Conservation (phyloP, 2,113 vertebrate genomes). For the Eubucco bourcierii region DNA sequence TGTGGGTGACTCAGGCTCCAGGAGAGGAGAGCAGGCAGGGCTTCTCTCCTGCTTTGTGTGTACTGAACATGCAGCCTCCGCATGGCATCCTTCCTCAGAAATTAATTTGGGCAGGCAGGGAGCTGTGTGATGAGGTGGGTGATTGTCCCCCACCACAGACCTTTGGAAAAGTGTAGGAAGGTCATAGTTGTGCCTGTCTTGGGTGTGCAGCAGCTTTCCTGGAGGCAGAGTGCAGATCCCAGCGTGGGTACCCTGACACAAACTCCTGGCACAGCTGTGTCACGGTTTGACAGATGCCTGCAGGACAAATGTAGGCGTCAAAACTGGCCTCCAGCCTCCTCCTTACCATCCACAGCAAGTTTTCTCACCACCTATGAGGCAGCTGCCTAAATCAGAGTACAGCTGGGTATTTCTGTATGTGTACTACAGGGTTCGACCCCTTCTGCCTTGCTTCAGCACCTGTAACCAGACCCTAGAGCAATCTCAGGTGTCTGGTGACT, state of each 20-base stretch:
- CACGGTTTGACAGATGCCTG: background rate
- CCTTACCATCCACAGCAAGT: background rate
- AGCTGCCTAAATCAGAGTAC: background rate
- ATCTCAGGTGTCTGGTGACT: background rate
- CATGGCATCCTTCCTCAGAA: background rate
- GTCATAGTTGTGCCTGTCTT: background rate
- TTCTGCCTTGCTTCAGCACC: background rate
- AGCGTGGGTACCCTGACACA: background rate
- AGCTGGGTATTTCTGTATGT: background rate
- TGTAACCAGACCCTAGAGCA: rapidly evolving
- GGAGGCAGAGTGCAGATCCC: background rate
- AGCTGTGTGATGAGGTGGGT: background rate
- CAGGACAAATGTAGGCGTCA: background rate
- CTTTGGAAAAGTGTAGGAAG: background rate
- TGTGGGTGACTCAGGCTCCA: background rate
- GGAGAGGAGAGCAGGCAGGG: background rate
- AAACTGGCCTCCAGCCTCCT: background rate
- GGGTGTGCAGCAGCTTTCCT: background rate
- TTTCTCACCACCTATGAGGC: background rate
- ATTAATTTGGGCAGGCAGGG: rapidly evolving
- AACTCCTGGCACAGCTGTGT: background rate
- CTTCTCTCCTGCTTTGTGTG: background rate
- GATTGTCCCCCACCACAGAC: background rate
- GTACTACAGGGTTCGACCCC: background rate
- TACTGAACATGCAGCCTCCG: background rate